Conservation (phyloP, 2,113 vertebrate species). For the Amazona guildingii region DNA sequence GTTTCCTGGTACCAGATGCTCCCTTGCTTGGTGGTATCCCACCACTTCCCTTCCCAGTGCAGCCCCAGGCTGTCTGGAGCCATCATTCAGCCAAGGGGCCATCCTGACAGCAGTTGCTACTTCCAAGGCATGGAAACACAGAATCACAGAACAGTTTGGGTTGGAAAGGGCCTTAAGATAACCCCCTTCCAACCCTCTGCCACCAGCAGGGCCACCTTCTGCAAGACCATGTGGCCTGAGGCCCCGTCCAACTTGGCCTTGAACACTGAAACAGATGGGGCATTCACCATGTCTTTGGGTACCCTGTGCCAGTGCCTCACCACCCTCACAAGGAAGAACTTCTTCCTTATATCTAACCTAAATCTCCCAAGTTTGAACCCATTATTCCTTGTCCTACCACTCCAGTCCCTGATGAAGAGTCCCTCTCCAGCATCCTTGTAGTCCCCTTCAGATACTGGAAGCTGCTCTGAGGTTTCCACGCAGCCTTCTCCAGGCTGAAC, state of each 20-base stretch:
- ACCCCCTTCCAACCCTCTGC: not conserved
- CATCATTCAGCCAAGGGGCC: not conserved
- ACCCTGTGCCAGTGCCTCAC: not conserved
- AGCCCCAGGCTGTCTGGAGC: not conserved
- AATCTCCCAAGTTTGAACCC: not conserved
- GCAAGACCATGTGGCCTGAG: not conserved
- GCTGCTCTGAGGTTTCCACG: not conserved
- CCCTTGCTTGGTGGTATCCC: not conserved
- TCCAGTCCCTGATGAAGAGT: not conserved
- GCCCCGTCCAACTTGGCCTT: not conserved
- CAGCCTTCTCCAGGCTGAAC: not conserved
- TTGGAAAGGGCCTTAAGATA: not conserved
- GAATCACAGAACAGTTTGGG: not conserved
- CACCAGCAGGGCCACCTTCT: not conserved
- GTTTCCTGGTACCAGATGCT: not conserved
- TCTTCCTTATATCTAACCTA: not conserved
- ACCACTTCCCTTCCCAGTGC: not conserved
- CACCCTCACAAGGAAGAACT: not conserved
- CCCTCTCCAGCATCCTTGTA: not conserved
- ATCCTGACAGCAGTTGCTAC: accelerated
- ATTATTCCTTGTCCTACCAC: not conserved
- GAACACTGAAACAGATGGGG: not conserved
- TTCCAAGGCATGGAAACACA: not conserved
- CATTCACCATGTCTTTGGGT: not conserved
- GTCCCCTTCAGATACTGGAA: not conserved